Percentiles rank a stretch among this genome's conserved stretches.
These are phyloP conservation scores for Apodemus speciosus DNA, from an alignment of 2,113 vertebrate species.

Conservation along the genomic window DNA sequence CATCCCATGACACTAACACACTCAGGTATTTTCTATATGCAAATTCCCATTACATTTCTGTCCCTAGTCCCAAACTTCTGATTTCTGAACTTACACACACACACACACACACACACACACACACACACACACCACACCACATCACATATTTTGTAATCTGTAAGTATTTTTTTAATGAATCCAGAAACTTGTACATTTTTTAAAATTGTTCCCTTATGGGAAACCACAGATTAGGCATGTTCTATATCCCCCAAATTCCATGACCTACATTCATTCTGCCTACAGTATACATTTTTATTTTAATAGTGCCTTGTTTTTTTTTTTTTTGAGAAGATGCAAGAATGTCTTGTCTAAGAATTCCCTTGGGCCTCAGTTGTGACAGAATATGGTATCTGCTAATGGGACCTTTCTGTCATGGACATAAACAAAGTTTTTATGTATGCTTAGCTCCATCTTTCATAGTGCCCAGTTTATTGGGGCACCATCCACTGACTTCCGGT, in stretches of 20 bases:
- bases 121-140: neutral
- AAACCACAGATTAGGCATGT: neutral
- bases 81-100: neutral
- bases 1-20: neutral
- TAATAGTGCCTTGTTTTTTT: neutral
- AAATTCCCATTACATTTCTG: neutral
- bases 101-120: neutral
- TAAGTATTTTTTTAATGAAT: slow-evolving; percentile 10
- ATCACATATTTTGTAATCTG: neutral
- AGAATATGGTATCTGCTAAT: neutral
- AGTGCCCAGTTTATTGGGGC: neutral
- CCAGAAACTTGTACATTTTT: neutral
- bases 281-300: neutral
- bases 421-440: neutral
- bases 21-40: neutral
- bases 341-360: neutral
- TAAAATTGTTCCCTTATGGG: neutral
- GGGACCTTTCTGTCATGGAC: neutral
- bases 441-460: neutral
- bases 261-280: neutral
- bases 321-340: neutral
- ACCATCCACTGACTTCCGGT: neutral
- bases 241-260: neutral
- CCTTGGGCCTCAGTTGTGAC: neutral
- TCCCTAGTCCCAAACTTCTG: neutral